Conservation (phyloP, 2,113 vertebrate species). For the Panthera uncia region DNA sequence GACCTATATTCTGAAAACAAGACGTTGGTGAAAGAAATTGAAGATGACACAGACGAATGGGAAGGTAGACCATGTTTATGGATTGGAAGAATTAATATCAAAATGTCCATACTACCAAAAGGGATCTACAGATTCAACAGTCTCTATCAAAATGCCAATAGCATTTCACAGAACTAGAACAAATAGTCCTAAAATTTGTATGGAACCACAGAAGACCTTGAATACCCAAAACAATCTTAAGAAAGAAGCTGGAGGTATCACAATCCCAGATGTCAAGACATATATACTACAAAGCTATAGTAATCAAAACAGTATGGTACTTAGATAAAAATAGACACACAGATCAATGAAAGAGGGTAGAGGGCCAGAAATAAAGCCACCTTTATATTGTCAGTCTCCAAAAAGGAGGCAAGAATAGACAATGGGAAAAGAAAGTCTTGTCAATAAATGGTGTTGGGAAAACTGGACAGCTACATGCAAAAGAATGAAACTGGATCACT, state of each 20-base stretch:
- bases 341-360: background rate
- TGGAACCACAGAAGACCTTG: background rate
- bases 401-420: background rate
- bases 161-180: too few species aligned
- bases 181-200: background rate
- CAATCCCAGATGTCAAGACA: background rate
- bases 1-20: too few species aligned
- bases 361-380: background rate
- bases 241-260: background rate
- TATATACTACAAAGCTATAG: background rate
- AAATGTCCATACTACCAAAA: too few species aligned
- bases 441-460: background rate
- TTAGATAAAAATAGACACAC: background rate
- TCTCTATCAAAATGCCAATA: too few species aligned
- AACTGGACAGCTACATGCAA: background rate
- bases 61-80: too few species aligned
- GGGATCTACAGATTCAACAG: too few species aligned
- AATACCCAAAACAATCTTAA: background rate
- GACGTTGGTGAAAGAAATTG: too few species aligned
- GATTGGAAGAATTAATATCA: too few species aligned
- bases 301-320: background rate
- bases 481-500: background rate
- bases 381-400: background rate
- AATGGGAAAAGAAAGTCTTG: background rate
- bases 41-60: too few species aligned